Evolutionary conservation across 2,113 vertebrate species (phyloP).

Genomic region (Dunckerocampus dactyliophorus): DNA sequence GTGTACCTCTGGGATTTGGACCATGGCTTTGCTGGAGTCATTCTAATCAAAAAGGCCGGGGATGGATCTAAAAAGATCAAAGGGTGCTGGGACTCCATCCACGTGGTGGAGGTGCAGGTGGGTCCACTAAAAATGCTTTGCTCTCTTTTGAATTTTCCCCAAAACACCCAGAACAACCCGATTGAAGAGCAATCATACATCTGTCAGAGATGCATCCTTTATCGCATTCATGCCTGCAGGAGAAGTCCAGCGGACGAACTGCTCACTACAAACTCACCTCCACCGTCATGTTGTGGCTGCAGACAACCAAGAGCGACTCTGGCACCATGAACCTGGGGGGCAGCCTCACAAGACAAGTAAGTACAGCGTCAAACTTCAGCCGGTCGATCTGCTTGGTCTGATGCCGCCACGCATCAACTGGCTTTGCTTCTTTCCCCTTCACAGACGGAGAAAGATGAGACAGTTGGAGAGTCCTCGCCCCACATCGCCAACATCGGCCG

Average conservation of each 20-base stretch:
- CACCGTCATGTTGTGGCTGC: constrained; percentile 99
- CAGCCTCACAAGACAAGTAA: constrained; percentile 99
- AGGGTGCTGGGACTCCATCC: constrained; percentile 99
- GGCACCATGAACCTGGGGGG: constrained; percentile 98
- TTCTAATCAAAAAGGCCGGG: constrained; percentile 99
- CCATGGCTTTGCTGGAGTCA: constrained; percentile 97
- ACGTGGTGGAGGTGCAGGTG: constrained; percentile 99
- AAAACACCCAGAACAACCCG: background rate
- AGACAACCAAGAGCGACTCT: constrained; percentile 94
- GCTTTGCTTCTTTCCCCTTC: background rate
- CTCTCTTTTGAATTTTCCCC: background rate
- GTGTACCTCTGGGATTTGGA: constrained; percentile 99
- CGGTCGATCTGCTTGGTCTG: background rate
- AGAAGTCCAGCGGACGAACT: constrained; percentile 96
- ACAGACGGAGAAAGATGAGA: constrained; percentile 97
- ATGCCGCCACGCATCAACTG: background rate
- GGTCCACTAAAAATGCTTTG: background rate
- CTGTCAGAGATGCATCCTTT: background rate
- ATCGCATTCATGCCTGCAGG: constrained; percentile 63
- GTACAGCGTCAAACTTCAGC: constrained; percentile 50
- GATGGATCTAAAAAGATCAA: constrained; percentile 99
- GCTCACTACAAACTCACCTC: constrained; percentile 99
- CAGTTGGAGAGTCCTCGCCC: constrained; percentile 91
- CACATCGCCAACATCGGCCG: constrained; percentile 98
- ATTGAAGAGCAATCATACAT: too few species aligned